These are phyloP conservation scores for Idaea straminata DNA, from an alignment of 2,888 invertebrate genomes.

Conservation along the genomic window DNA sequence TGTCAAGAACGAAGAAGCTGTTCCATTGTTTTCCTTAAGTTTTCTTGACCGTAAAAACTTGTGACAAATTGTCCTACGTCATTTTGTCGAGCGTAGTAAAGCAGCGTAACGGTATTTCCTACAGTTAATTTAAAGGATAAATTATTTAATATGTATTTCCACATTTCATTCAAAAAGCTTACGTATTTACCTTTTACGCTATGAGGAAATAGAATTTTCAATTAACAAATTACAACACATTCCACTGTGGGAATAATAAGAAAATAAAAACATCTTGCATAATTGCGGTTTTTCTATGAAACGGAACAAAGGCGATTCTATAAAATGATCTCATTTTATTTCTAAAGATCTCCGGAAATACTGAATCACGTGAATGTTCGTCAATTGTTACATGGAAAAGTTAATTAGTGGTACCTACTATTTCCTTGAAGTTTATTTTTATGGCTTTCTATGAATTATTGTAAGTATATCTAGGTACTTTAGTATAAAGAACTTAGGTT, in stretches of 20 bases:
- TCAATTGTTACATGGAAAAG: not conserved
- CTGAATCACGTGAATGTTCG: not conserved
- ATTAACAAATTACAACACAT: slow-evolving; percentile 10
- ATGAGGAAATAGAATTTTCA: slow-evolving; percentile 12
- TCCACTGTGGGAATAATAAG: slow-evolving; percentile 22
- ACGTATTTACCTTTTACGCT: not conserved
- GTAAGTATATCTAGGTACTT: not conserved
- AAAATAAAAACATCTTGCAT: not conserved
- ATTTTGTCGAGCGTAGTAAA: not conserved
- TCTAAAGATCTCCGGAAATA: not conserved
- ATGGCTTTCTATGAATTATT: not conserved
- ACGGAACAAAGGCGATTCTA: not conserved
- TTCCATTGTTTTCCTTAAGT: not conserved
- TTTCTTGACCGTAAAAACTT: not conserved
- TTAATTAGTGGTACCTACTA: not conserved
- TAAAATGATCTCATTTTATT: not conserved
- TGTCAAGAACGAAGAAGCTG: not conserved
- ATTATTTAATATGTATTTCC: not conserved
- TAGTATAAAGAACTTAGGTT: too few relatives aligned
- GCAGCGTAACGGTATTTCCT: not conserved
- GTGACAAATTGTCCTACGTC: not conserved
- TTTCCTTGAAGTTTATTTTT: not conserved
- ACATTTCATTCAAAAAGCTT: not conserved
- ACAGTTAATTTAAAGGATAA: slow-evolving; percentile 9
- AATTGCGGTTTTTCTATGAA: not conserved